Conservation (phyloP, 1,140 invertebrate species). For the Amyelois transitella region DNA sequence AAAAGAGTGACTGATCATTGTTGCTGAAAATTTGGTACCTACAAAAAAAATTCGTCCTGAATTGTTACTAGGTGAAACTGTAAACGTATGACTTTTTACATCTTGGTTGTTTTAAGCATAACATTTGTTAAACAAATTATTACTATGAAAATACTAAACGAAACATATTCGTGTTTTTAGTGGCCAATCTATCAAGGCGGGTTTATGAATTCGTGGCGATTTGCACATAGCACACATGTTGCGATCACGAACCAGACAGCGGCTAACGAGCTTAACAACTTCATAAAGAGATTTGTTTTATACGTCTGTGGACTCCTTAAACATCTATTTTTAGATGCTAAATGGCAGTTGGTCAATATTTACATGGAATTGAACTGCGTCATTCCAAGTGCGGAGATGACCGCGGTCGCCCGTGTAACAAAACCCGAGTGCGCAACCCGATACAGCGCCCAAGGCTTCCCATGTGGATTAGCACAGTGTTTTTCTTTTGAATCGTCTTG, state of each 20-base stretch:
- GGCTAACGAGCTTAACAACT: conserved; percentile 40
- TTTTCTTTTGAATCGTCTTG: conserved; percentile 50
- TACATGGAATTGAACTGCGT: conserved; percentile 10
- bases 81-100: too few species aligned
- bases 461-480: conserved; percentile 59
- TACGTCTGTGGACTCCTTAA: not conserved
- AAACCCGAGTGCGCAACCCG: conserved; percentile 40
- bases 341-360: conserved; percentile 5
- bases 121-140: too few species aligned
- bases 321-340: not conserved
- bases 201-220: conserved; percentile 46
- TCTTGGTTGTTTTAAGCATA: too few species aligned
- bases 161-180: not conserved
- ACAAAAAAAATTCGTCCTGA: too few species aligned
- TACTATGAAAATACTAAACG: too few species aligned
- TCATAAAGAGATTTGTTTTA: conserved; percentile 21
- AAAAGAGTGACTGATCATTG: too few species aligned
- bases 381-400: conserved; percentile 20
- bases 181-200: conserved; percentile 20
- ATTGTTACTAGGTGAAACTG: too few species aligned
- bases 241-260: conserved; percentile 29
- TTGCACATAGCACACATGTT: conserved; percentile 37
- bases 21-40: too few species aligned
- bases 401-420: conserved; percentile 58
- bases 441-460: conserved; percentile 61